Evolutionary conservation across 37 sponge, comb jelly and placozoan species (phyloP).

Genomic region (Axinella damicornis): DNA sequence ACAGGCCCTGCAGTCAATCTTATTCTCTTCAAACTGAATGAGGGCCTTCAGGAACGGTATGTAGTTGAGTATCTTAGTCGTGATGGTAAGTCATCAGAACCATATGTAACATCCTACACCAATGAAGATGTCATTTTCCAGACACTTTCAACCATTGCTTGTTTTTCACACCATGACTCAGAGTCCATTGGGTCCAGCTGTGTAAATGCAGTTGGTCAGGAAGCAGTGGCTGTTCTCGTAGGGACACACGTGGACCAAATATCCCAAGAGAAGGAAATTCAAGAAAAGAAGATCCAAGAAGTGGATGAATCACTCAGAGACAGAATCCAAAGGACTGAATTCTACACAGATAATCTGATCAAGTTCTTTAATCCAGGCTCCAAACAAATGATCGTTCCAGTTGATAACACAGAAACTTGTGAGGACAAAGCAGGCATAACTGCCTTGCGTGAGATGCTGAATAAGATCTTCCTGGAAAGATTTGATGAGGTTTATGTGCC

Average conservation of each 20-base stretch:
- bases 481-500: slow-evolving; percentile 5
- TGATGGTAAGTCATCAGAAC: background rate
- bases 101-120: background rate
- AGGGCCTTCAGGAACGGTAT: background rate
- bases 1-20: slow-evolving; percentile 21
- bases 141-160: background rate
- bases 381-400: too few species aligned
- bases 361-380: too few species aligned
- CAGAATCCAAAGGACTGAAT: too few species aligned
- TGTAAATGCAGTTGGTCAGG: too few species aligned
- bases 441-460: background rate
- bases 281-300: background rate
- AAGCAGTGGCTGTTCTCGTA: slow-evolving; percentile 4
- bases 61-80: background rate
- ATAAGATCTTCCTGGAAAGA: background rate
- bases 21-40: background rate
- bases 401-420: too few species aligned
- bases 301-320: too few species aligned
- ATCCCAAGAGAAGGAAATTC: background rate
- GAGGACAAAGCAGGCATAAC: background rate
- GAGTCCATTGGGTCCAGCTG: background rate
- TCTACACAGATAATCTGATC: too few species aligned
- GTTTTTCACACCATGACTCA: background rate
- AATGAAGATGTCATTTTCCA: background rate
- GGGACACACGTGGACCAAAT: slow-evolving; percentile 20